Conservation (phyloP, 2,888 invertebrate genomes). For the Rhamnusium bicolor region DNA sequence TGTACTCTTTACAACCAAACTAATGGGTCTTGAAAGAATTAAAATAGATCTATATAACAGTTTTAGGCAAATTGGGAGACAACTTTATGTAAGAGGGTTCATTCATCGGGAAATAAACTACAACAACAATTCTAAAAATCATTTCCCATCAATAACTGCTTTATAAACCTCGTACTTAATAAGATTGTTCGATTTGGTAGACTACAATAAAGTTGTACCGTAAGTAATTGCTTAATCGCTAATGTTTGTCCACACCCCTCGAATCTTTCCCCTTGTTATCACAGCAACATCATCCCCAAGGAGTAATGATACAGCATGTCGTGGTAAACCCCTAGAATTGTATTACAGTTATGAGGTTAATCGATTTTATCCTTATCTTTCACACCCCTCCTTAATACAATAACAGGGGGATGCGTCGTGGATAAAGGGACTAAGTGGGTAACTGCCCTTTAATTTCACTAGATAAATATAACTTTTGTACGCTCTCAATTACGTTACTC, state of each 20-base stretch:
- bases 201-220: conserved; percentile 16
- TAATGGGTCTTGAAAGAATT: no score
- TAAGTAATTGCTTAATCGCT: conserved; percentile 42
- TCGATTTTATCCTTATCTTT: conserved; percentile 52
- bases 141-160: not conserved
- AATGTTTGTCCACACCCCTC: conserved; percentile 32
- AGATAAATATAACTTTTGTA: conserved; percentile 22
- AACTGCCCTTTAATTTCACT: conserved; percentile 37
- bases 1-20: no score
- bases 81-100: no score
- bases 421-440: conserved; percentile 41
- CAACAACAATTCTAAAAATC: not conserved
- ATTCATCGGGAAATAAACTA: no score
- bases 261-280: conserved; percentile 47
- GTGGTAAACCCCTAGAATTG: conserved; percentile 52
- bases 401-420: conserved; percentile 17
- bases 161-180: not conserved
- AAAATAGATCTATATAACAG: no score
- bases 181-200: not conserved
- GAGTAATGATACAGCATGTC: conserved; percentile 55
- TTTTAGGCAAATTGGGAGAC: no score
- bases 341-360: conserved; percentile 52
- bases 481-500: not conserved
- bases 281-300: conserved; percentile 51
- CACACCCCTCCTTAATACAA: conserved; percentile 36